Base-by-base conservation (phyloP, 2,888 invertebrate genomes). In the Aphodius granarius region DNA sequence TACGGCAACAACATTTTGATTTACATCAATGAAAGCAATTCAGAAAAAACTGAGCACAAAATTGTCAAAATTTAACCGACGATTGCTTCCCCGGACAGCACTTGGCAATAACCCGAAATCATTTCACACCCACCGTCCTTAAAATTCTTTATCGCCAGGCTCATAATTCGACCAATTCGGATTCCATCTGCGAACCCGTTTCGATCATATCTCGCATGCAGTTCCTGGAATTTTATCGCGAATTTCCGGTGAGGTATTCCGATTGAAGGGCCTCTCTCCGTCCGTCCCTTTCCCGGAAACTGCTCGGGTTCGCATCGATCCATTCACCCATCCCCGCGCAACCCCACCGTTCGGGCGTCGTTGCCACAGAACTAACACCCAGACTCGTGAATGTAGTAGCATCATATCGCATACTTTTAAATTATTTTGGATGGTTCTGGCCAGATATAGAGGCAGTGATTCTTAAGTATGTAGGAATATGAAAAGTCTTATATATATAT, bases 181-280 rank as follows among this genome's bases (percentile, higher is more conserved):
- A 68, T 68, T 68, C 68, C 68, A 68, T 68, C 68, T 68, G 68
- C 68, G 68, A 68, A 16, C 68, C 20, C 43, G 21, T 68, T 68
- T 68, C 68, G 68, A 68, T 68, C 68, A 68, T 68, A 68, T 68
- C 68, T 68, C 68, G 22, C 68, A 68, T 68, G 68, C 68, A 43
- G 68, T 22, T 22, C 20, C 68, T 20, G 68, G 22, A 19, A 22
- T 68, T 68, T 68, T 68, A 68, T 68, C 68, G 68, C 20, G 68
- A 68, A 68, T 68, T 68, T 68, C 68, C 68, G 20, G 68, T 68
- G 68, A 68, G 68, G 68, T 68, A 68, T 68, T 20, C 68, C 68
- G 68, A 68, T 68, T 68, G 21, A 22, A 22, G 68, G 21, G 20
- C 68, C 68, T 43, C 43, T 43, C 43, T 43, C 43, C 21, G 68